phyloP scores from a whole-genome alignment of 2,797 vertebrate species.

The Sebastes dallii region DNA sequence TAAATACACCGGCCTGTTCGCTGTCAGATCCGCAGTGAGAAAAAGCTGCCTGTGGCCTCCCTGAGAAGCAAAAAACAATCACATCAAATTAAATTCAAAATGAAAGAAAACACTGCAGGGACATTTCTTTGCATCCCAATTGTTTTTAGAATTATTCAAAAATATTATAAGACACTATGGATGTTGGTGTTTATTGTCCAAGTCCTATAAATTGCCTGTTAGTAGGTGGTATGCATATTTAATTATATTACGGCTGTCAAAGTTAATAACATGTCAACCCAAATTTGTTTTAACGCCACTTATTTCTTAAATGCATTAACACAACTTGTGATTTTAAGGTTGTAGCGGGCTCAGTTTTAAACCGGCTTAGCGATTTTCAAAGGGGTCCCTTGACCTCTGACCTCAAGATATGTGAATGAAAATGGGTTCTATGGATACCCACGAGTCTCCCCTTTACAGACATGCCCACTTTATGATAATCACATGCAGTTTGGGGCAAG shows the following conservation, averaged over 20 bases:
- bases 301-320: no score
- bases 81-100: neutral
- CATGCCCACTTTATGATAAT: no score
- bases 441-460: no score
- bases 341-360: no score
- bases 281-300: no score
- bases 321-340: no score
- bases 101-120: slow-evolving; percentile 5
- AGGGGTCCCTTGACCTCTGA: no score
- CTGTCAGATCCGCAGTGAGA: neutral
- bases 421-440: no score
- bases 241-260: neutral
- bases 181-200: neutral
- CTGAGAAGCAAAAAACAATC: neutral
- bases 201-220: neutral
- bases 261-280: no score
- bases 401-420: no score
- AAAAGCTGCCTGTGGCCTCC: neutral
- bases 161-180: neutral
- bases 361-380: no score
- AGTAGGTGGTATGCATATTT: neutral
- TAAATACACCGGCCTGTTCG: neutral
- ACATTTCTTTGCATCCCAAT: neutral
- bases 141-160: neutral
- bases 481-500: no score